Percentiles rank a stretch among this genome's conserved stretches.
These are phyloP conservation scores for Pollenia griseotomentosa DNA, from an alignment of 2,888 invertebrate genomes.

Conservation along the genomic window DNA sequence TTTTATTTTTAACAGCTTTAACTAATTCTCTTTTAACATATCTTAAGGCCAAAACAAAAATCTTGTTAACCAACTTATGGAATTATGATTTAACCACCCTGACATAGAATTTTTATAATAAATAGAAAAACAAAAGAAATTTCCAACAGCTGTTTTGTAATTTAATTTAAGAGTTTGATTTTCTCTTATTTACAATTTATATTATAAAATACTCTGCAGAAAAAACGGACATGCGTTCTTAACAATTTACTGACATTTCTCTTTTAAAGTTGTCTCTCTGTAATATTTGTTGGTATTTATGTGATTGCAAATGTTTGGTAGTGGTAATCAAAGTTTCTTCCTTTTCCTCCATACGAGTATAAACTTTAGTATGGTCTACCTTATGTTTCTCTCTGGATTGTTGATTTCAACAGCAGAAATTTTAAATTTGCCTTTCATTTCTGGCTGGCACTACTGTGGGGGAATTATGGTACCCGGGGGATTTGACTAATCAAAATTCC, in stretches of 20 bases:
- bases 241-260: not conserved
- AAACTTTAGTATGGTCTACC: slow-evolving; percentile 31
- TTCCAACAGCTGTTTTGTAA: slow-evolving; percentile 67
- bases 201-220: not conserved
- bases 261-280: slow-evolving; percentile 15
- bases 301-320: not conserved
- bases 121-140: slow-evolving; percentile 1
- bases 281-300: slow-evolving; percentile 1
- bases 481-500: slow-evolving; percentile 84
- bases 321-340: slow-evolving; percentile 11
- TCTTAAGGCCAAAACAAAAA: not conserved
- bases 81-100: not conserved
- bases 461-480: slow-evolving; percentile 84
- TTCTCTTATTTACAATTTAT: not conserved
- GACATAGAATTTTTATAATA: not conserved
- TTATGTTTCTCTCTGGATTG: slow-evolving; percentile 21
- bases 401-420: slow-evolving; percentile 44
- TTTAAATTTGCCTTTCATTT: slow-evolving; percentile 68
- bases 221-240: slow-evolving; percentile 16
- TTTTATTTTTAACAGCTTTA: too few species aligned
- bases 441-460: slow-evolving; percentile 75
- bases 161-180: slow-evolving; percentile 42
- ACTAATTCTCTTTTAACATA: too few species aligned
- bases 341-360: not conserved
- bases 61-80: slow-evolving; percentile 12